Conservation (phyloP, 1,140 invertebrate species). For the Drosophila elegans region DNA sequence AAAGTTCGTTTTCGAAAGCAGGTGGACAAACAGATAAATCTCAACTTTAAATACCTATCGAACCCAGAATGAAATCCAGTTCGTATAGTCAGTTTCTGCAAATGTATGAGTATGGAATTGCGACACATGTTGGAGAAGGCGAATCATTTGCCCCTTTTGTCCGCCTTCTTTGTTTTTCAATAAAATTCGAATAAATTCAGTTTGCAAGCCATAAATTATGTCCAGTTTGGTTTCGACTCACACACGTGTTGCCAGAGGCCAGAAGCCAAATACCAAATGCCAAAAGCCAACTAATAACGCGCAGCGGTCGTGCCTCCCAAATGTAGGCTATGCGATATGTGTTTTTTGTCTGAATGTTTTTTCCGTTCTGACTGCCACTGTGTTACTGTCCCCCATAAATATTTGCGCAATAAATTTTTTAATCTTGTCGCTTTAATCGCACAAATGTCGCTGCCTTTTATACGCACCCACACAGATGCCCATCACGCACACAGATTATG, state of each 20-base stretch:
- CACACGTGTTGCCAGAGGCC: conserved; percentile 37
- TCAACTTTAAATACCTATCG: background rate
- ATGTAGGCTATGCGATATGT: conserved; percentile 64
- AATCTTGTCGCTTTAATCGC: conserved; percentile 85
- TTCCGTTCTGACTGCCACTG: conserved; percentile 42
- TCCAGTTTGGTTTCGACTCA: conserved; percentile 60
- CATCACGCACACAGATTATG: conserved; percentile 50
- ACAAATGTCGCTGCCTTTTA: conserved; percentile 83
- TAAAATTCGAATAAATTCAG: conserved; percentile 71
- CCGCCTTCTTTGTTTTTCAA: conserved; percentile 34
- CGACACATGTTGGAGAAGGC: conserved; percentile 42
- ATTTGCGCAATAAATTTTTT: conserved; percentile 85
- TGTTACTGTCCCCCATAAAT: conserved; percentile 80
- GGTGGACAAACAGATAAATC: background rate
- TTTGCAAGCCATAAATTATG: conserved; percentile 72
- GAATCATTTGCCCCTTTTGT: conserved; percentile 7
- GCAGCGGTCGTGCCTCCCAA: conserved; percentile 64
- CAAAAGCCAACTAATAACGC: conserved; percentile 70
- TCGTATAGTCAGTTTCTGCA: background rate
- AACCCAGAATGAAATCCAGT: background rate
- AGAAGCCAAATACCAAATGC: conserved; percentile 19
- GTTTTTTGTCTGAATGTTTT: conserved; percentile 24
- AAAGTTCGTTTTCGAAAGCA: too few species aligned
- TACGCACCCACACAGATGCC: conserved; percentile 36
- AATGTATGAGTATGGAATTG: conserved; percentile 23